Conservation (phyloP, 2,888 invertebrate genomes). For the Andrena fulva region DNA sequence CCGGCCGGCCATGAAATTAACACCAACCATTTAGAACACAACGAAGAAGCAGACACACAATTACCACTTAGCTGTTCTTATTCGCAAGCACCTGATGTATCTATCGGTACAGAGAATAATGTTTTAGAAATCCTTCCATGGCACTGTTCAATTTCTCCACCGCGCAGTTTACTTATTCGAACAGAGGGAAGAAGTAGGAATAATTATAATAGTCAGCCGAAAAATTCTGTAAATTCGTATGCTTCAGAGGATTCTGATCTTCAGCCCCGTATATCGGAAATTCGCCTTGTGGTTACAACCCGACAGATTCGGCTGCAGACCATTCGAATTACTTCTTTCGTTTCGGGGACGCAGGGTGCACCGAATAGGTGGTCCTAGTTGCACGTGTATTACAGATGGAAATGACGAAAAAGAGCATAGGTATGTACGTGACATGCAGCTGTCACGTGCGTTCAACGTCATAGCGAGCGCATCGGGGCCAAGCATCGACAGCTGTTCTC, state of each 20-base stretch:
- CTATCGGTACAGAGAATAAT: no score
- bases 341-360: background rate
- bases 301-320: constrained; percentile 36
- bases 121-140: no score
- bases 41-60: no score
- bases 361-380: background rate
- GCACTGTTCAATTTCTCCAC: no score
- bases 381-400: constrained; percentile 33
- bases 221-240: background rate
- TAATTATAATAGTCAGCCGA: background rate
- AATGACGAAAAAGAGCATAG: constrained; percentile 46
- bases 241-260: constrained; percentile 6
- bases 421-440: constrained; percentile 56
- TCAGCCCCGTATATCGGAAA: background rate
- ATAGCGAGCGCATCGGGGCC: constrained; percentile 62
- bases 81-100: no score
- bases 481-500: constrained; percentile 72
- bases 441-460: constrained; percentile 64
- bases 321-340: constrained; percentile 36
- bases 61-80: no score
- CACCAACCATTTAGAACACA: background rate
- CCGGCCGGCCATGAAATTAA: constrained; percentile 3
- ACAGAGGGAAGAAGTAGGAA: no score
- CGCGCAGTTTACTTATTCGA: no score
- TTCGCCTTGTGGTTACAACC: constrained; percentile 25